Conservation (phyloP, 2,888 invertebrate genomes). For the Leptodirus hochenwartii region DNA sequence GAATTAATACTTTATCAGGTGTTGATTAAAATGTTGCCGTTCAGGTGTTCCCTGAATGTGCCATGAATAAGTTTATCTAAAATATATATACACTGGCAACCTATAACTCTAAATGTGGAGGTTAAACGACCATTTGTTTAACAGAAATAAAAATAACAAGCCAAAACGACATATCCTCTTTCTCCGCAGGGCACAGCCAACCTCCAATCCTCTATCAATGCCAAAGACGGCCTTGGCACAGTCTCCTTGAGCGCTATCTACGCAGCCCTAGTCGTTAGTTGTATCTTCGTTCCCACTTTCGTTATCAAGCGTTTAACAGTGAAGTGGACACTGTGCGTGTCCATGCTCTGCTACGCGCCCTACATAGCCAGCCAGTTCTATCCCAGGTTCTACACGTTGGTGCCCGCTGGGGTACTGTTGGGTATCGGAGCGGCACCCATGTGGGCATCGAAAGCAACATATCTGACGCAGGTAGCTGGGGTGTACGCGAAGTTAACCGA, state of each 20-base stretch:
- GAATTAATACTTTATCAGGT: too few species aligned
- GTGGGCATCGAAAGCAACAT: conserved; percentile 98
- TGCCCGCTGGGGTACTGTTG: conserved; percentile 82
- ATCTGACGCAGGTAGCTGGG: conserved; percentile 85
- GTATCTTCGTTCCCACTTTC: conserved; percentile 88
- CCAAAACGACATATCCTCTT: too few species aligned
- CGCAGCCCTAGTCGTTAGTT: conserved; percentile 82
- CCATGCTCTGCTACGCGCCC: conserved; percentile 84
- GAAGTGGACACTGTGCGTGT: conserved; percentile 87
- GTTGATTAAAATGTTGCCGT: too few species aligned
- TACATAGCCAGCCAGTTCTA: conserved; percentile 92
- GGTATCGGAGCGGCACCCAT: conserved; percentile 92
- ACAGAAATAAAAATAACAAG: too few species aligned
- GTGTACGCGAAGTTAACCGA: conserved; percentile 78
- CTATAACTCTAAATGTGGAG: too few species aligned
- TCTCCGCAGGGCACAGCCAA: conserved; percentile 73
- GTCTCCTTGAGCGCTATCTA: conserved; percentile 83
- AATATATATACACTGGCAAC: too few species aligned
- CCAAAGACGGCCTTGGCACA: conserved; percentile 75
- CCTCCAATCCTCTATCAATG: conserved; percentile 83
- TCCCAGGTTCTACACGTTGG: conserved; percentile 81
- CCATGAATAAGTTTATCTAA: too few species aligned
- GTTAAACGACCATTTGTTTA: too few species aligned
- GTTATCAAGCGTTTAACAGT: conserved; percentile 85
- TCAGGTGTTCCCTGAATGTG: too few species aligned